Percentiles rank a stretch among this genome's conserved stretches.
Evolutionary conservation across 2,113 vertebrate genomes (phyloP).

Genomic region (Halcyon senegalensis): DNA sequence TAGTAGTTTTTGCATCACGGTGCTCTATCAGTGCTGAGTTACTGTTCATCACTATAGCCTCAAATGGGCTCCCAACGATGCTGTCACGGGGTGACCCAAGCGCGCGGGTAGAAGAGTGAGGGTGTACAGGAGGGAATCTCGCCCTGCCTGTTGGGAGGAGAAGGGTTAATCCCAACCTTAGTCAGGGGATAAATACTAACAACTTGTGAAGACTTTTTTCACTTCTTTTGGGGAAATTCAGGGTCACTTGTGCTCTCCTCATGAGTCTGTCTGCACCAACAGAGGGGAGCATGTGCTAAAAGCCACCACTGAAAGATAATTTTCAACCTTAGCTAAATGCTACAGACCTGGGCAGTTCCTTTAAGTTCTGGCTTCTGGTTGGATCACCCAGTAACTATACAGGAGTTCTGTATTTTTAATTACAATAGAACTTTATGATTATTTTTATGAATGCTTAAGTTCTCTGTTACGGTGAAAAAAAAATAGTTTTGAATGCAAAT

Average conservation of each 20-base stretch:
- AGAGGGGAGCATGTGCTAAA: neutral
- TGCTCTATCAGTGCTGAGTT: neutral
- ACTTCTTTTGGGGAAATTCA: neutral
- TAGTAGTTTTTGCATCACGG: neutral
- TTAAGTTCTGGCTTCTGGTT: neutral
- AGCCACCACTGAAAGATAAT: neutral
- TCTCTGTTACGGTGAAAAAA: neutral
- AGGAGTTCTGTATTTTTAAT: neutral
- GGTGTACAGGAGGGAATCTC: neutral
- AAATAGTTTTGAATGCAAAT: neutral
- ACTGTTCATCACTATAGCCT: neutral
- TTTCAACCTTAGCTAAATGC: neutral
- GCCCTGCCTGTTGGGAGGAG: neutral
- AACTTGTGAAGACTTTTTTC: neutral
- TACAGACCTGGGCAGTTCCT: neutral
- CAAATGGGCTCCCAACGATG: accelerated
- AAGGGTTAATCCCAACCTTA: neutral
- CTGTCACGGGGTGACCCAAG: neutral
- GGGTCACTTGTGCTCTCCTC: neutral
- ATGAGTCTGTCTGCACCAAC: accelerated
- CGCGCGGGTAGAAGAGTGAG: accelerated
- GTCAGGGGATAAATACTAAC: neutral
- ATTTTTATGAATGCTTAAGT: neutral
- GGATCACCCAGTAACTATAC: neutral
- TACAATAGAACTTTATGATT: neutral